Evolutionary conservation across 2,888 invertebrate genomes (phyloP), one percentile per base, ranked within the genome.

Genomic region (Chloroclystis v-ata): DNA sequence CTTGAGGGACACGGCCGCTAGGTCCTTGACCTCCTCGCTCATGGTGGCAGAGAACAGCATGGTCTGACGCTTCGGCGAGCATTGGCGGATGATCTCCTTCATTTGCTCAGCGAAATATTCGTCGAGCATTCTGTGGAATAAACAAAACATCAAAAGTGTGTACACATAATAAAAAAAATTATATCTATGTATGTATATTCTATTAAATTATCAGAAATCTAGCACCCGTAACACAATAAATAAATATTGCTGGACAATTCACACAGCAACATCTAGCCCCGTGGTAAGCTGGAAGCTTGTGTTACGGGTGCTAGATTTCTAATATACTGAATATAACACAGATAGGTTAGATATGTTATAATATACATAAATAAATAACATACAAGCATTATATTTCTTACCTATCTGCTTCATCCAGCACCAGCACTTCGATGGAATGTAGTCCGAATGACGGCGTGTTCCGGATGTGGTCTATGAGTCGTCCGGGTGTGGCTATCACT

Each of bases 71-170:
- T 94, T 96, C 47, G 93, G 91, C 0, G 97, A 92, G 78, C 99
- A 99, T 63, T 97, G 94, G 11, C 93, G 92, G 39, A 99, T 95
- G 64, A 99, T 96, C 82, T 99, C 98, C 72, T 97, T 98, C 97
- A 99, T 97, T 80, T 99, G 99, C 60, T 98, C 98, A 0, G 97
- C 97, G 86, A 99, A 99, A 78, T 97, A 97, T 73, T 99, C 98
- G 78, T 99, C 99, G 57, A 99, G 80, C 97, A 99, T 99, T 62
- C 97, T 93, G 69, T 2, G 8, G 10, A 11, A 4, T 20, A n/a
- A n/a, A n/a, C 20, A 2, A 20, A 5, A 20, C 20, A 20, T 20
- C 20, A 20, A 20, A 20, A 4, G 5, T 20, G 20, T 20, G 5
- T 20, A 5, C 5, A 20, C 5, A 4, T 20, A 20, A 2, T 4